Conservation (phyloP, 2,113 vertebrate genomes). For the Candoia aspera region DNA sequence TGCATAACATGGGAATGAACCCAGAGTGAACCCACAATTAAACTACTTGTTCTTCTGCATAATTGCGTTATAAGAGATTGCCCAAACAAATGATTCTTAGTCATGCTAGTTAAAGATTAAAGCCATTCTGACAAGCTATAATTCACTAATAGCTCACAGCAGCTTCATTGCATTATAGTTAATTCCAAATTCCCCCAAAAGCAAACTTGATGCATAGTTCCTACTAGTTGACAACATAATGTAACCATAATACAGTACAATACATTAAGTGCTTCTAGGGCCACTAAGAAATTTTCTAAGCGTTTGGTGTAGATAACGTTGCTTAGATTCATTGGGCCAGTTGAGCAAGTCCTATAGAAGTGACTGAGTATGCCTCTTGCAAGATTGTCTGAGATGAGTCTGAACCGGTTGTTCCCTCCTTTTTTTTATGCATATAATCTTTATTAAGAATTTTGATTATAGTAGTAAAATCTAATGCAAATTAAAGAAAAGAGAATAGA, state of each 20-base stretch:
- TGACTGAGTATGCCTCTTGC: too few species aligned
- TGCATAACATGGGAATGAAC: not conserved
- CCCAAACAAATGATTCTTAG: not conserved
- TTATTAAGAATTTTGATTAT: too few species aligned
- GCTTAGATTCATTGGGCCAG: not conserved
- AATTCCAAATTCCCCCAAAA: not conserved
- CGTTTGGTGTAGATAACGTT: not conserved
- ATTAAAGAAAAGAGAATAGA: too few species aligned
- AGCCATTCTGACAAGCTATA: not conserved
- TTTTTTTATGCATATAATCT: too few species aligned
- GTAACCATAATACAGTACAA: too few species aligned
- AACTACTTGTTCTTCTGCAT: not conserved
- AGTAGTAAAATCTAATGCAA: too few species aligned
- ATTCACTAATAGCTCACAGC: not conserved
- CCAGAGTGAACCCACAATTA: not conserved
- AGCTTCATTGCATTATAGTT: not conserved
- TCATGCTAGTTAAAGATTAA: not conserved
- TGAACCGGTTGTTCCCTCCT: too few species aligned
- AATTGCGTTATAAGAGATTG: not conserved
- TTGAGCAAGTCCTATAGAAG: too few species aligned
- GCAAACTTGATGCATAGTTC: not conserved
- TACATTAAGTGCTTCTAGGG: too few species aligned
- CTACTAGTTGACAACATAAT: not conserved
- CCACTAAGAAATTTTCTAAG: not conserved
- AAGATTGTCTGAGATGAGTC: too few species aligned